These are phyloP conservation scores for Drosophila formosana DNA, from an alignment of 2,888 invertebrate species.

Conservation along the genomic window DNA sequence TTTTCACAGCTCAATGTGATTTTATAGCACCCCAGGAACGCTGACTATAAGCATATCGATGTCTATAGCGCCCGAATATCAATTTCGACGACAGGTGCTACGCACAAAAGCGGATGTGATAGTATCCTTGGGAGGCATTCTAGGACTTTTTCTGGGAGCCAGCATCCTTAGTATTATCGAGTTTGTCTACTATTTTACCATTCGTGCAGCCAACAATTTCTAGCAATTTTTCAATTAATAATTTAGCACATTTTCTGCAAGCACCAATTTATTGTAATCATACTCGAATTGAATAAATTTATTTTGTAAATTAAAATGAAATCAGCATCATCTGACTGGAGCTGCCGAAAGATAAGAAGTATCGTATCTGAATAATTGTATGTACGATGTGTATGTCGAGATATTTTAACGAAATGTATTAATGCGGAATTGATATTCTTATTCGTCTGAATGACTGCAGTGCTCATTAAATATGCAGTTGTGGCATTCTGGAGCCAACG, in stretches of 20 bases:
- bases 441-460: conserved; percentile 55
- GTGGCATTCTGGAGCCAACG: conserved; percentile 1
- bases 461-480: conserved; percentile 62
- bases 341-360: background rate
- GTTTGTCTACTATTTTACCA: conserved; percentile 86
- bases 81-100: conserved; percentile 86
- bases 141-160: conserved; percentile 87
- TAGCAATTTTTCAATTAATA: conserved; percentile 1
- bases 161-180: conserved; percentile 88
- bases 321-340: background rate
- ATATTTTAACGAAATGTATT: background rate
- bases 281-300: background rate
- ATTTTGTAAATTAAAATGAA: background rate
- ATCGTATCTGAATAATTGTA: background rate
- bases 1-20: background rate
- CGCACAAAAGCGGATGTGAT: conserved; percentile 84
- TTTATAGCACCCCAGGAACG: background rate
- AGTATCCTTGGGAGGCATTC: conserved; percentile 87
- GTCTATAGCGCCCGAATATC: conserved; percentile 83
- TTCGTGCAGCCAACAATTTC: conserved; percentile 71
- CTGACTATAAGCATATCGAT: conserved; percentile 52
- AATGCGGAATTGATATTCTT: background rate
- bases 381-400: background rate
- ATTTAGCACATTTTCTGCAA: background rate
- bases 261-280: background rate